Conservation (phyloP, 92 coral and sea anemone genomes). For the Hydrozoanthus gracilis region DNA sequence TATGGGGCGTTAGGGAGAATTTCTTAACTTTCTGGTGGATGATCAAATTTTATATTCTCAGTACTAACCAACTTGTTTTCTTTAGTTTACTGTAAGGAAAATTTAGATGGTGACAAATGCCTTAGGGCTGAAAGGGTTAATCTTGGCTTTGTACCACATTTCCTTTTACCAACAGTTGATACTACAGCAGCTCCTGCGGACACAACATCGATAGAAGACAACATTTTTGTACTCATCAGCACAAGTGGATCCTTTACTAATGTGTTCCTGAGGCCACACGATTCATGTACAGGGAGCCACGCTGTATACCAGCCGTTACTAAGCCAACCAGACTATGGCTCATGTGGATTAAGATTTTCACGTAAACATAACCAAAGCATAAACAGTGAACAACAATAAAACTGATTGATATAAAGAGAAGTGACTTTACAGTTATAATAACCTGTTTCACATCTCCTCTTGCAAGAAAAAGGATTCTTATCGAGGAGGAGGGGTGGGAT, state of each 20-base stretch:
- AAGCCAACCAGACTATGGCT: constrained; percentile 29
- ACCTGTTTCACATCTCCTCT: too few relatives aligned
- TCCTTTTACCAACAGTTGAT: not conserved
- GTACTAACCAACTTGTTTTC: too few relatives aligned
- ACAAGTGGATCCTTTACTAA: constrained; percentile 28
- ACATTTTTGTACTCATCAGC: constrained; percentile 23
- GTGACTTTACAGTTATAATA: too few relatives aligned
- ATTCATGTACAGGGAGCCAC: not conserved
- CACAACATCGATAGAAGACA: constrained; percentile 10
- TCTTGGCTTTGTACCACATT: not conserved
- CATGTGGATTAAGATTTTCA: not conserved
- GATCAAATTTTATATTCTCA: too few relatives aligned
- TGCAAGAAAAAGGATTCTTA: too few relatives aligned
- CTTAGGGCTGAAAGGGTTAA: not conserved
- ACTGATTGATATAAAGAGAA: too few relatives aligned
- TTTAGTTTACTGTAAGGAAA: too few relatives aligned
- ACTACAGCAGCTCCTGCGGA: not conserved
- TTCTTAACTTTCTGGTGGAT: too few relatives aligned
- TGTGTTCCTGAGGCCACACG: constrained; percentile 24
- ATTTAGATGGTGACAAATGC: too few relatives aligned
- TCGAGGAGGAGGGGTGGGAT: too few relatives aligned
- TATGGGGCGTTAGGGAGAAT: too few relatives aligned
- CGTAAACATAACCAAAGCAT: not conserved
- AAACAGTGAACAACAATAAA: not conserved
- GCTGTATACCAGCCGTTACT: constrained; percentile 26